Conservation (phyloP, 2,888 invertebrate genomes). For the Brenthis daphne region DNA sequence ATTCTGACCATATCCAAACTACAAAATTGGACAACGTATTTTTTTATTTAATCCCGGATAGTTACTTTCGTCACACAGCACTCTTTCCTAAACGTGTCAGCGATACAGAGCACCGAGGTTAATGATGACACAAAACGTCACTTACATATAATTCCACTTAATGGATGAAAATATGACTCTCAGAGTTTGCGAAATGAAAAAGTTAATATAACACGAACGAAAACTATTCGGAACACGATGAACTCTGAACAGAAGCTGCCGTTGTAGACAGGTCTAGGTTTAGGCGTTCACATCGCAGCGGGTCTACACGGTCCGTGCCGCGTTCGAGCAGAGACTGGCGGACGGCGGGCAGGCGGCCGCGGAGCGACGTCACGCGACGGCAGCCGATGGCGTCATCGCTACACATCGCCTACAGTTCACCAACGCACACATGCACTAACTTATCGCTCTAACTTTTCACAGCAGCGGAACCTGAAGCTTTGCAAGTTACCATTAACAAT, state of each 20-base stretch:
- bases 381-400: slow-evolving; percentile 64
- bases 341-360: slow-evolving; percentile 42
- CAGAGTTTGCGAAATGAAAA: slow-evolving; percentile 53
- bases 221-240: slow-evolving; percentile 50
- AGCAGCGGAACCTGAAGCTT: slow-evolving; percentile 48
- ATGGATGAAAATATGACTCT: slow-evolving; percentile 48
- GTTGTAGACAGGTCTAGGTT: slow-evolving; percentile 72
- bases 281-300: slow-evolving; percentile 80
- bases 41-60: slow-evolving; percentile 46
- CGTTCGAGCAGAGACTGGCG: slow-evolving; percentile 76
- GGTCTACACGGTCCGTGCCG: slow-evolving; percentile 78
- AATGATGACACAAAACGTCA: slow-evolving; percentile 68
- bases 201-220: slow-evolving; percentile 56
- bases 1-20: slow-evolving; percentile 60
- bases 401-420: slow-evolving; percentile 39
- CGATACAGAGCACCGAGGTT: slow-evolving; percentile 58
- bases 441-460: slow-evolving; percentile 50
- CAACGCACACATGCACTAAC: slow-evolving; percentile 36
- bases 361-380: slow-evolving; percentile 44
- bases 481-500: slow-evolving; percentile 41
- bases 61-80: slow-evolving; percentile 58
- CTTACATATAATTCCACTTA: slow-evolving; percentile 67
- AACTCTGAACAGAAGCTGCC: slow-evolving; percentile 71
- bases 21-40: slow-evolving; percentile 45
- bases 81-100: slow-evolving; percentile 58